Base-by-base conservation (phyloP, 2,888 invertebrate species). In the Andrena marginata region DNA sequence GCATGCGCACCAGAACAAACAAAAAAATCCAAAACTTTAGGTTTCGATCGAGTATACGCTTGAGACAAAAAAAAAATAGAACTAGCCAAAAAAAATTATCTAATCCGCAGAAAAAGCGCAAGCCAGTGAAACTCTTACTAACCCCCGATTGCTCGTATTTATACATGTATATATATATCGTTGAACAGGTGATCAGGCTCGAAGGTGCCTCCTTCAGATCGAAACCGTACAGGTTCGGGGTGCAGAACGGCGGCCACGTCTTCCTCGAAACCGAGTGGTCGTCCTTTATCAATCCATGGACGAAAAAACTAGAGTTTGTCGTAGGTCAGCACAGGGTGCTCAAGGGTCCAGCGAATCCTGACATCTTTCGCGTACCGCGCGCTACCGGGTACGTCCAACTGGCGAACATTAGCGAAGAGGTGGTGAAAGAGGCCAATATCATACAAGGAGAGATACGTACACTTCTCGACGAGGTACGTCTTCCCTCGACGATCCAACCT, bases 201-300 rank as follows among this genome's bases (percentile, higher is more conserved):
- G 96, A 96, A 89, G 97, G 96, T 67, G 95, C 96, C 51, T 96
- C 97, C 7, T 96, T 97, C 89, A 96, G 96, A 85, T 97, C 97
- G 88, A 97, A 97, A 90, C 97, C 97, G 0, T 96, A 95, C 93
- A 96, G 98, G 83, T 97, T 98, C 94, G 95, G 97, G 69, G 96
- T 97, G 10, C 97, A 97, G 92, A 98, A 98, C 93, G 98, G 98
- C 0, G 96, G 97, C 89, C 98, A 96, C 92, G 95, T 97, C n/a
- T 95, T 96, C 82, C 95, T 99, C 59, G 97, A 98, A 94, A 98
- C 98, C 0, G 98, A 98, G 93, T 99, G 98, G 98, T 97, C 98
- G 0, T 97, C 97, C 83, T 98, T 98, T 92, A 96, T 98, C 63
- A 99, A 99, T 95, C 99, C 99, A 0, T 99, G 99, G 99, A 97